Percentiles rank a stretch among this genome's conserved stretches.
Conservation (phyloP, 2,888 invertebrate species). For the Calameuta idolon region DNA sequence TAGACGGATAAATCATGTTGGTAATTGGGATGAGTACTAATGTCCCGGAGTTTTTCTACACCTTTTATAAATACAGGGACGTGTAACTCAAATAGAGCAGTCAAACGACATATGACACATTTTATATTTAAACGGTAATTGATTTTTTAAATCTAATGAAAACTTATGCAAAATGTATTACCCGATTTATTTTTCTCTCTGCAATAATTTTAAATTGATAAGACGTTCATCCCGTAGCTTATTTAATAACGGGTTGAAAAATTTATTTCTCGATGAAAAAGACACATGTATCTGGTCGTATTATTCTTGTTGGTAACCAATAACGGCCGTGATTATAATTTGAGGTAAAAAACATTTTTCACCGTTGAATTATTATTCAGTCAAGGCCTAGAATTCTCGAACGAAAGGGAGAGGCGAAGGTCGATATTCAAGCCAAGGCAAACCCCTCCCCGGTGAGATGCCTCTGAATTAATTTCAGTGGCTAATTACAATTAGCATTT, state of each 20-base stretch:
- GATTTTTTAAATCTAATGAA: not conserved
- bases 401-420: not conserved
- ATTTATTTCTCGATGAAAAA: not conserved
- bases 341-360: not conserved
- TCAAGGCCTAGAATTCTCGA: slow-evolving; percentile 1
- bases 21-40: not conserved
- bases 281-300: not conserved
- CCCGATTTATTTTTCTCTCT: not conserved
- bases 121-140: not conserved
- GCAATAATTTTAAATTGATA: not conserved
- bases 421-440: not conserved
- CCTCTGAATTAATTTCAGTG: slow-evolving; percentile 46
- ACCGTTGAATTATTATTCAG: not conserved
- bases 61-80: not conserved
- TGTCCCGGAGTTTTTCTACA: not conserved
- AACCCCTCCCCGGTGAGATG: slow-evolving; percentile 3
- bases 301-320: not conserved
- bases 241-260: not conserved
- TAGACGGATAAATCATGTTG: not conserved
- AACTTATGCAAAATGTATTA: not conserved
- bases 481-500: slow-evolving; percentile 54
- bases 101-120: not conserved
- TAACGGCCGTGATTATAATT: not conserved
- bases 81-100: not conserved
- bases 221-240: no score